phyloP scores from a whole-genome alignment of 64 coral and sea anemone species.

The Orbicella faveolata region DNA sequence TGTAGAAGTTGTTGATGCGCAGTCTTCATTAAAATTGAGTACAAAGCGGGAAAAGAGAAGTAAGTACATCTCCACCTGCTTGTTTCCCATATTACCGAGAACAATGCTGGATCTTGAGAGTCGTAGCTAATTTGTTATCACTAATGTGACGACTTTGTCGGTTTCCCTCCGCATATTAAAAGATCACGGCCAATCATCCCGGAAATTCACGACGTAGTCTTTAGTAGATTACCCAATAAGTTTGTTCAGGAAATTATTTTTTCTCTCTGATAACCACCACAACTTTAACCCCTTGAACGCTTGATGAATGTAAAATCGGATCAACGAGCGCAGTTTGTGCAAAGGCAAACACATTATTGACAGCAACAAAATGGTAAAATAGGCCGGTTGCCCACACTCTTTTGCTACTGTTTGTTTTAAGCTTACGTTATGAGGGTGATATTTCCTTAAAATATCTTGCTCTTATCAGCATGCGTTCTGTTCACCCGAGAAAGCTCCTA shows the following conservation, averaged over 20 bases:
- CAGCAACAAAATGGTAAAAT: not conserved
- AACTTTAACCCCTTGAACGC: not conserved
- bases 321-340: slow-evolving; percentile 10
- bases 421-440: not conserved
- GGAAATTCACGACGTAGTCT: not conserved
- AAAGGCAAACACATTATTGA: not conserved
- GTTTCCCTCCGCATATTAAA: slow-evolving; percentile 20
- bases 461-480: slow-evolving; percentile 8
- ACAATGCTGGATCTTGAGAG: not conserved
- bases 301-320: slow-evolving; percentile 7
- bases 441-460: not conserved
- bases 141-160: slow-evolving; percentile 29
- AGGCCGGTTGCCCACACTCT: not conserved
- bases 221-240: slow-evolving; percentile 6
- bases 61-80: slow-evolving; percentile 4
- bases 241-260: slow-evolving; percentile 31
- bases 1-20: not conserved
- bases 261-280: not conserved
- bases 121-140: not conserved
- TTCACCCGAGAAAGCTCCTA: not conserved
- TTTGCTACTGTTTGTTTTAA: not conserved
- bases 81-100: slow-evolving; percentile 14
- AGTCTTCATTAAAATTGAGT: not conserved
- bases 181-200: not conserved
- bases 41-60: not conserved